phyloP scores from a whole-genome alignment of 2,797 vertebrate species.

The Clarias pachynema region DNA sequence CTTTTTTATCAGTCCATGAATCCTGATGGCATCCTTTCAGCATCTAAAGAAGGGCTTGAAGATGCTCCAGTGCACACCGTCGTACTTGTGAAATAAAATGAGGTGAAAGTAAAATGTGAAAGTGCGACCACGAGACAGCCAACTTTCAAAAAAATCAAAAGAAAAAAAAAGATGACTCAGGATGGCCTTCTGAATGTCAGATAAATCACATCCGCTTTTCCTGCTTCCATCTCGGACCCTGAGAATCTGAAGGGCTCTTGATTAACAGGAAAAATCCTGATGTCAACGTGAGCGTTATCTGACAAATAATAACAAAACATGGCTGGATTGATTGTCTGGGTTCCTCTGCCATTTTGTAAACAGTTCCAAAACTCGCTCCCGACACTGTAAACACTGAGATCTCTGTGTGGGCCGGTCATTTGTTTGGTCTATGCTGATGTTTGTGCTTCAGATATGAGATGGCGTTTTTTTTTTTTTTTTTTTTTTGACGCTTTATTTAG shows the following conservation, averaged over 20 bases:
- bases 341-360: constrained; percentile 50
- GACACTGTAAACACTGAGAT: constrained; percentile 52
- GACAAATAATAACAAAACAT: constrained; percentile 53
- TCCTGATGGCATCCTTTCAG: not conserved
- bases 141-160: not conserved
- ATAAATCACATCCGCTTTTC: constrained; percentile 25
- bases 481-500: constrained; percentile 12
- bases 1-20: not conserved
- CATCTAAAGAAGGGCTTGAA: not conserved
- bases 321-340: constrained; percentile 46
- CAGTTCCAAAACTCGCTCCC: constrained; percentile 30
- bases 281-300: constrained; percentile 24
- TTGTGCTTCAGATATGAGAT: constrained; percentile 37
- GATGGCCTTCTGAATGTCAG: not conserved
- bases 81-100: not conserved
- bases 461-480: constrained; percentile 14
- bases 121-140: not conserved
- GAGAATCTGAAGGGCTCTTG: constrained; percentile 19
- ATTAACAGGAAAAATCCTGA: constrained; percentile 51
- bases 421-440: constrained; percentile 61
- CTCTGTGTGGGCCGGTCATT: constrained; percentile 34
- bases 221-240: constrained; percentile 2
- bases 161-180: not conserved
- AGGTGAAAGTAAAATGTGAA: not conserved
- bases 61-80: not conserved